These are phyloP conservation scores for Drosophila neocordata DNA, from an alignment of 1,140 invertebrate species.

Conservation along the genomic window DNA sequence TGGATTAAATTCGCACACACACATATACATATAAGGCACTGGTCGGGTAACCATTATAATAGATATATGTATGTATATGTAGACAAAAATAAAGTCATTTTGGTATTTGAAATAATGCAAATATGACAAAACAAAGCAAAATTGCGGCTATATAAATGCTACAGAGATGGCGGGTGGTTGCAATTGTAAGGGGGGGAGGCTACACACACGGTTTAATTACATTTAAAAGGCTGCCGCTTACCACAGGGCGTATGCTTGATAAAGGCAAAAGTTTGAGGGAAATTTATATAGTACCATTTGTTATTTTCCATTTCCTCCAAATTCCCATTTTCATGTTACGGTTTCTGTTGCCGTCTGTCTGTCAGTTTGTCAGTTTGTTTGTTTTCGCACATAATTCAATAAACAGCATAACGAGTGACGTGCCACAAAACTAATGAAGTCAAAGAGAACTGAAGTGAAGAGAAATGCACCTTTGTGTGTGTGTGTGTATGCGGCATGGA, in stretches of 20 bases:
- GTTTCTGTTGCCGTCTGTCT: conserved; percentile 11
- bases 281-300: conserved; percentile 21
- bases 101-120: conserved; percentile 63
- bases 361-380: conserved; percentile 36
- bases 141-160: neutral
- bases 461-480: conserved; percentile 24
- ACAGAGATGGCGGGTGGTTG: neutral
- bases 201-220: conserved; percentile 56
- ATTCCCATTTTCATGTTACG: neutral
- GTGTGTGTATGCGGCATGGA: neutral
- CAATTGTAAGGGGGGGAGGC: neutral
- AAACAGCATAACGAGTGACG: conserved; percentile 62
- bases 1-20: conserved; percentile 56
- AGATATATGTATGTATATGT: conserved; percentile 7
- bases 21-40: conserved; percentile 23
- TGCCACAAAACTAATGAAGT: conserved; percentile 71
- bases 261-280: conserved; percentile 4
- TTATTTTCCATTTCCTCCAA: neutral
- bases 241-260: conserved; percentile 8
- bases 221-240: conserved; percentile 68
- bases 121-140: conserved; percentile 61
- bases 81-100: conserved; percentile 53
- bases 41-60: conserved; percentile 25
- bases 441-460: conserved; percentile 37
- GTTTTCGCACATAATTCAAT: conserved; percentile 66